Evolutionary conservation across 2,797 vertebrate genomes (phyloP).

Genomic region (Microctenopoma stevenorrisi): DNA sequence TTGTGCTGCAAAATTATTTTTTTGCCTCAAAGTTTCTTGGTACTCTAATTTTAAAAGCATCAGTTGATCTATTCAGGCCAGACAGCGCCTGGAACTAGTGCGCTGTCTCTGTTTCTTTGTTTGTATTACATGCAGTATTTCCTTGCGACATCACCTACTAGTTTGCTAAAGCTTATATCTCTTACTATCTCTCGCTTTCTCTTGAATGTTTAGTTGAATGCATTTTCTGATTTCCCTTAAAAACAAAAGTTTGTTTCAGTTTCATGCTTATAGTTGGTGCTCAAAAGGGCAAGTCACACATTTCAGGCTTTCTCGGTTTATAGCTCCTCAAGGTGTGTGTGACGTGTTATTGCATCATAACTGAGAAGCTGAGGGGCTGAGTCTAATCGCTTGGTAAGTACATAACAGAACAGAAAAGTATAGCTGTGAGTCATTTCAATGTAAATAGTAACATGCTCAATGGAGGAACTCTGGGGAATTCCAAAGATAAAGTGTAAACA

Average conservation of each 20-base stretch:
- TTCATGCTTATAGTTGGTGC: neutral
- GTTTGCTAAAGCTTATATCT: neutral
- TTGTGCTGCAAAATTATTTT: conserved; percentile 29
- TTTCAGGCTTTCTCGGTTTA: neutral
- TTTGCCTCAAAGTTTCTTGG: conserved; percentile 30
- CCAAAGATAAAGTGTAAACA: neutral
- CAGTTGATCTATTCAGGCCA: conserved; percentile 27
- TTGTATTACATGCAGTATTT: conserved; percentile 1
- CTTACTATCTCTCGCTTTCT: too few species aligned
- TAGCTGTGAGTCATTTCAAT: conserved; percentile 6
- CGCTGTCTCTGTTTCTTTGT: conserved; percentile 7
- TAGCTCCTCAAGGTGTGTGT: neutral
- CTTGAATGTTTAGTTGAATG: too few species aligned
- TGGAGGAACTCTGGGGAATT: conserved; percentile 5
- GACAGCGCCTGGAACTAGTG: conserved; percentile 3
- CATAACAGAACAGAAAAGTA: neutral
- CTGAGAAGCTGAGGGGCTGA: neutral
- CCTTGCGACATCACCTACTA: neutral
- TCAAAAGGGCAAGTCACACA: neutral
- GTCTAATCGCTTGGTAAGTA: neutral
- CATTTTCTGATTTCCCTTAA: too few species aligned
- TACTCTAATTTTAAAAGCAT: conserved; percentile 10
- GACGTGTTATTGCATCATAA: neutral
- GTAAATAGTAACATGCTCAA: neutral
- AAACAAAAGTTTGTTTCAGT: too few species aligned